Conservation (phyloP, 2,113 vertebrate species). For the Noturus placidus region DNA sequence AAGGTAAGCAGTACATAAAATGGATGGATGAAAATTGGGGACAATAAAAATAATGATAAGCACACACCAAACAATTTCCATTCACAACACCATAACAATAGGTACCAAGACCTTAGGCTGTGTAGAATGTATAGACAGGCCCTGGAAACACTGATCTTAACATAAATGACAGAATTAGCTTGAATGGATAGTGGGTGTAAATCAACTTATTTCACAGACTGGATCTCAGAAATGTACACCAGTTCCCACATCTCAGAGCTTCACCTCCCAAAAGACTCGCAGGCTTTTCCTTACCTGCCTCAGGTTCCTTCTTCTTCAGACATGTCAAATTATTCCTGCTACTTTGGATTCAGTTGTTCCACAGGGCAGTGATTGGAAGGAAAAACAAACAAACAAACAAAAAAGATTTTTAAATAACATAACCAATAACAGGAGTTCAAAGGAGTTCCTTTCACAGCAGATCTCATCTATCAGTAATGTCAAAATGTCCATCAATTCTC, state of each 20-base stretch:
- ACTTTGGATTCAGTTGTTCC: not conserved
- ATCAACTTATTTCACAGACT: not conserved
- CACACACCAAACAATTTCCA: not conserved
- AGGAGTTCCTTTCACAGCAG: not conserved
- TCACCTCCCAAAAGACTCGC: not conserved
- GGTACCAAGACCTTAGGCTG: not conserved
- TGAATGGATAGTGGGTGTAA: not conserved
- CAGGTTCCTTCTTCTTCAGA: not conserved
- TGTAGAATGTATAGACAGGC: not conserved
- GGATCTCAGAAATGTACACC: not conserved
- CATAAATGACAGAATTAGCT: not conserved
- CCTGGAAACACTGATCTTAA: not conserved
- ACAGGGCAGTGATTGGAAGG: not conserved
- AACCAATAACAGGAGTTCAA: not conserved
- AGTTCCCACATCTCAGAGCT: not conserved
- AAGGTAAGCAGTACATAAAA: too few relatives aligned
- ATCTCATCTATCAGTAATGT: conserved; percentile 16
- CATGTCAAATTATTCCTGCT: not conserved
- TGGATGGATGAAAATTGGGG: not conserved
- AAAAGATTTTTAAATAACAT: not conserved
- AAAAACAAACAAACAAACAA: not conserved
- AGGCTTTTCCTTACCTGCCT: not conserved
- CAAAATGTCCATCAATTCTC: conserved; percentile 2
- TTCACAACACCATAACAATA: not conserved
- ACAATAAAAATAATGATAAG: not conserved